Evolutionary conservation across 2,113 vertebrate genomes (phyloP).

Genomic region (Perca fluviatilis): DNA sequence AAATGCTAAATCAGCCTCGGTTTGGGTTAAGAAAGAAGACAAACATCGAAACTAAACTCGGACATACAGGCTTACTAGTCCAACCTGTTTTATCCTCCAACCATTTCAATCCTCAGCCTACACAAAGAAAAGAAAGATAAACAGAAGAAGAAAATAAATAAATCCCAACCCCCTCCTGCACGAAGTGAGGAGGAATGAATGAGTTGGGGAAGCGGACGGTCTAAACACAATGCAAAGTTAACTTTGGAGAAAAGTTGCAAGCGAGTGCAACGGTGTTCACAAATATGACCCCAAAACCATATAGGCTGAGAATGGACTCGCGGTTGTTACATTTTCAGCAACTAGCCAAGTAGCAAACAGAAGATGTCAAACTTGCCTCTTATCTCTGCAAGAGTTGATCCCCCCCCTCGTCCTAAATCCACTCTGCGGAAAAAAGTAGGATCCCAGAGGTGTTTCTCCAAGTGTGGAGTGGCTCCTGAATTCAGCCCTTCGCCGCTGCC

Average conservation of each 20-base stretch:
- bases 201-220: constrained; percentile 37
- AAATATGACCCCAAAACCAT: background rate
- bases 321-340: background rate
- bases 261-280: constrained; percentile 9
- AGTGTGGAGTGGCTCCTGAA: constrained; percentile 53
- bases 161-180: constrained; percentile 32
- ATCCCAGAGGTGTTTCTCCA: constrained; percentile 58
- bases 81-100: background rate
- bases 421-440: constrained; percentile 57
- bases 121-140: constrained; percentile 36
- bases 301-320: background rate
- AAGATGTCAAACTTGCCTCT: constrained; percentile 62
- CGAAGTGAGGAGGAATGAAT: constrained; percentile 65
- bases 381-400: constrained; percentile 51
- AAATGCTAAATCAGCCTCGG: background rate
- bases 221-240: constrained; percentile 43
- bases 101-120: background rate
- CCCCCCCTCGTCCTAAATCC: constrained; percentile 62
- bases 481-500: constrained; percentile 45
- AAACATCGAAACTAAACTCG: background rate
- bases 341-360: too few species aligned
- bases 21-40: background rate
- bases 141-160: background rate
- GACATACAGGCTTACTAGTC: background rate
- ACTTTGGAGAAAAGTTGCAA: constrained; percentile 47